Evolutionary conservation across 2,888 invertebrate genomes (phyloP), one percentile per base, ranked within the genome.

Genomic region (Quadriops clusia): DNA sequence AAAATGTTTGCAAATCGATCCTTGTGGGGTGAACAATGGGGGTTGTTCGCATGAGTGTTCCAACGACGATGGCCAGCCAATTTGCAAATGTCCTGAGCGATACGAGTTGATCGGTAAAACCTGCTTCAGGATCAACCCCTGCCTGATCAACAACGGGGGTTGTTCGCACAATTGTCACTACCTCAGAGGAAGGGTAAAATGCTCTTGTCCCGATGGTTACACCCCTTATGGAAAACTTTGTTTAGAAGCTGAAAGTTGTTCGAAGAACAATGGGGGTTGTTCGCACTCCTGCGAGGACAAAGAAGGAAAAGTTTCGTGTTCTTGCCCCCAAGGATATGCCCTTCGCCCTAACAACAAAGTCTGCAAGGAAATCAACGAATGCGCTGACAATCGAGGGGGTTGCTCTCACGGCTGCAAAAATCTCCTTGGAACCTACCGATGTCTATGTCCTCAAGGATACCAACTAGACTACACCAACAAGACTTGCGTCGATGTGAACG

Each of bases 361-460:
- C 18, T 67, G 66, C 38, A 53, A 50, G 16, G 67, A 69, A 49
- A 54, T 72, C 5, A 67, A 75, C 46, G 72, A 72, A 30, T 80
- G 79, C 41, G 52, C 54, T 5, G 43, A 53, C 1, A 62, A 65
- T 31, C 71, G 74, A 37, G 74, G 72, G 1, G 71, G 70, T 17
- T 80, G 79, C 49, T 67, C 70, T 3, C 76, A 77, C 33, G 61
- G 64, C 11, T 80, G 80, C 46, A 53, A 60, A 27, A 68, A 71
- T 33, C 54, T 58, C 3, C 61, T 63, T 8, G 71, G 70, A 2
- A 55, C 65, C 14, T 62, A 56, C 30, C 51, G 56, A 23, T 76
- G 76, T 44, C 53, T 58, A 9, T 77, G 76, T 45, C 66, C 65
- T 7, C 37, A 48, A 2, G 75, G 66, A 3, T 68, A 60, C 36